Percentiles rank a stretch among this genome's conserved stretches.
phyloP scores from a whole-genome alignment of 2,888 invertebrate species.

The Crepidodera aurea region DNA sequence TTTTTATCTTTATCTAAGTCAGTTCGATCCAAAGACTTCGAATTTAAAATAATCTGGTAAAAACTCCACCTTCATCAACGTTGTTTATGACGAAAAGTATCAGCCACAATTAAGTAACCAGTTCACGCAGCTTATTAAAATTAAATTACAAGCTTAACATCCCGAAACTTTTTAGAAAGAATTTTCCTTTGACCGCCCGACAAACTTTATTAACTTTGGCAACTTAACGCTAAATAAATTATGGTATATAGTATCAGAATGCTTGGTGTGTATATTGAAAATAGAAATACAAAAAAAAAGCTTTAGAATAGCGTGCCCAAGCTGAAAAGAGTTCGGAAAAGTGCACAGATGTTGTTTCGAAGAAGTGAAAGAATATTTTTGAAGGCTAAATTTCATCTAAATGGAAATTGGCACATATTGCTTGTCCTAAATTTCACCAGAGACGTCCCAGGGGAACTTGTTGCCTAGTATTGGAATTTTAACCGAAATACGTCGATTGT shows the following conservation, averaged over 20 bases:
- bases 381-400: conserved; percentile 53
- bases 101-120: conserved; percentile 3
- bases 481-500: background rate
- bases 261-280: conserved; percentile 12
- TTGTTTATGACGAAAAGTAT: background rate
- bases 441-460: background rate
- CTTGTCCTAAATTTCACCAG: conserved; percentile 42
- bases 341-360: conserved; percentile 50
- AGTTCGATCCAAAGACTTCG: too few species aligned
- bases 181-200: conserved; percentile 1
- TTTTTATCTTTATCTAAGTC: too few species aligned
- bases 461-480: background rate
- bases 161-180: background rate
- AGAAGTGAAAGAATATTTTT: conserved; percentile 50
- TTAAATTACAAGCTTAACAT: conserved; percentile 1
- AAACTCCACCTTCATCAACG: background rate
- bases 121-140: conserved; percentile 1
- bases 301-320: background rate
- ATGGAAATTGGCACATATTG: conserved; percentile 55
- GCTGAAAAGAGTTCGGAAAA: conserved; percentile 45
- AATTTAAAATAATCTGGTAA: too few species aligned
- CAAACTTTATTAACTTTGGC: conserved; percentile 17
- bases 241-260: conserved; percentile 3
- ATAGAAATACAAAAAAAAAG: conserved; percentile 13
- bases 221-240: conserved; percentile 21